phyloP scores from a whole-genome alignment of 2,797 vertebrate species.

The Miichthys miiuy region DNA sequence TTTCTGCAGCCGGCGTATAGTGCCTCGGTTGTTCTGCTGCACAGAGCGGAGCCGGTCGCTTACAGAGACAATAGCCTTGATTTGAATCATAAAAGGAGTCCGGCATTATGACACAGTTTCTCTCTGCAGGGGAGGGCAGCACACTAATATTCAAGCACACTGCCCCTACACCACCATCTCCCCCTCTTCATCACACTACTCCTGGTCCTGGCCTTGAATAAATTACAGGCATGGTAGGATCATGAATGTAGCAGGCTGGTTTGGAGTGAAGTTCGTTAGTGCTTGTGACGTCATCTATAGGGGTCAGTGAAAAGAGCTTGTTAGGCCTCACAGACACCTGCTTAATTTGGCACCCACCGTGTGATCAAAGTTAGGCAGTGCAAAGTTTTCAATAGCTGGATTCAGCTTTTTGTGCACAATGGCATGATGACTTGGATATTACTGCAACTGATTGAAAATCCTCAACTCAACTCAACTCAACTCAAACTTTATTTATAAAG shows the following conservation, averaged over 20 bases:
- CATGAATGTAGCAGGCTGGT: constrained; percentile 76
- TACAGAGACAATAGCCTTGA: constrained; percentile 86
- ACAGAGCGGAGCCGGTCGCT: constrained; percentile 82
- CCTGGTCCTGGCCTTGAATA: constrained; percentile 80
- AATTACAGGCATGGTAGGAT: constrained; percentile 78
- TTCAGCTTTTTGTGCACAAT: constrained; percentile 56
- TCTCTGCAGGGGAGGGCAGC: constrained; percentile 84
- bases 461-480: too few relatives aligned
- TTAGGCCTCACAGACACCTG: constrained; percentile 81
- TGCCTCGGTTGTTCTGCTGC: constrained; percentile 83
- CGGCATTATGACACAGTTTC: constrained; percentile 90
- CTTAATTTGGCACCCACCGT: constrained; percentile 74
- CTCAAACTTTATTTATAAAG: too few relatives aligned
- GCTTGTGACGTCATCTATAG: constrained; percentile 79
- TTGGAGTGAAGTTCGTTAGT: constrained; percentile 81
- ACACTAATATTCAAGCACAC: constrained; percentile 81
- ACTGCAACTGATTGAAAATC: constrained; percentile 26
- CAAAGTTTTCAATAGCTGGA: constrained; percentile 57
- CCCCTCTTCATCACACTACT: constrained; percentile 62
- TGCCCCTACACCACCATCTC: constrained; percentile 58
- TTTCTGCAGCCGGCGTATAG: constrained; percentile 79
- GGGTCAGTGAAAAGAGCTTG: constrained; percentile 76
- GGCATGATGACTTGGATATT: constrained; percentile 39
- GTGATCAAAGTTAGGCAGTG: constrained; percentile 56
- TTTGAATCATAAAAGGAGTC: constrained; percentile 88